These are phyloP conservation scores for Eupithecia inturbata DNA, from an alignment of 2,888 invertebrate genomes.

Conservation along the genomic window DNA sequence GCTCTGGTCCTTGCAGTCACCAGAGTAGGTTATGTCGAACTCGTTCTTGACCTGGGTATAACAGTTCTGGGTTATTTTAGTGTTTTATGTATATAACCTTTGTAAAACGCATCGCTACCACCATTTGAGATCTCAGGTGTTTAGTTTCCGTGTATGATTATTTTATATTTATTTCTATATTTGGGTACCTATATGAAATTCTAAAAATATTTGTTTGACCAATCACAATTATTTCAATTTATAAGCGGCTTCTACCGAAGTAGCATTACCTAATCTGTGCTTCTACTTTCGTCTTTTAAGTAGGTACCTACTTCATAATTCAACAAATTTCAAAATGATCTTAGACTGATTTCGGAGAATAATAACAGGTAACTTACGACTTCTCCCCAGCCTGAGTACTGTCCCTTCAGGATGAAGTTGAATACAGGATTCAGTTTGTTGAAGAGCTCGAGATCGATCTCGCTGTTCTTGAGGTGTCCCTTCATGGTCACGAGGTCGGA, in stretches of 20 bases:
- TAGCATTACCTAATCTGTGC: background rate
- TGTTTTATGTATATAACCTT: too few species aligned
- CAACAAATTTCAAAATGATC: background rate
- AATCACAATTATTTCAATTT: background rate
- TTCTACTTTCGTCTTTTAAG: background rate
- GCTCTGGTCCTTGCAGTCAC: conserved; percentile 77
- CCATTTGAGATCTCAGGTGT: background rate
- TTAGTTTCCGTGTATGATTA: background rate
- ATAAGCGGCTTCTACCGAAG: background rate
- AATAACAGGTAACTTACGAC: conserved; percentile 60
- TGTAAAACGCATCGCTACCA: background rate
- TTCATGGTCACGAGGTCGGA: conserved; percentile 79
- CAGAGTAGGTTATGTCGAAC: conserved; percentile 85
- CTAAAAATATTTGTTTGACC: background rate
- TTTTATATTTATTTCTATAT: background rate
- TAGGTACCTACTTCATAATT: background rate
- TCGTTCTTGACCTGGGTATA: conserved; percentile 70
- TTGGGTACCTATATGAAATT: too few species aligned
- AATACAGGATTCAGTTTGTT: conserved; percentile 85
- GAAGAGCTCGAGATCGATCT: conserved; percentile 79
- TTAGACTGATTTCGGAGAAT: background rate
- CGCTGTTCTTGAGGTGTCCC: conserved; percentile 69
- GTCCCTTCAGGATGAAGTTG: conserved; percentile 85
- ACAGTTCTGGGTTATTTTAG: background rate
- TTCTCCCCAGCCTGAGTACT: conserved; percentile 67